Conservation (phyloP, 2,888 invertebrate species). For the Agrochola lychnidis region DNA sequence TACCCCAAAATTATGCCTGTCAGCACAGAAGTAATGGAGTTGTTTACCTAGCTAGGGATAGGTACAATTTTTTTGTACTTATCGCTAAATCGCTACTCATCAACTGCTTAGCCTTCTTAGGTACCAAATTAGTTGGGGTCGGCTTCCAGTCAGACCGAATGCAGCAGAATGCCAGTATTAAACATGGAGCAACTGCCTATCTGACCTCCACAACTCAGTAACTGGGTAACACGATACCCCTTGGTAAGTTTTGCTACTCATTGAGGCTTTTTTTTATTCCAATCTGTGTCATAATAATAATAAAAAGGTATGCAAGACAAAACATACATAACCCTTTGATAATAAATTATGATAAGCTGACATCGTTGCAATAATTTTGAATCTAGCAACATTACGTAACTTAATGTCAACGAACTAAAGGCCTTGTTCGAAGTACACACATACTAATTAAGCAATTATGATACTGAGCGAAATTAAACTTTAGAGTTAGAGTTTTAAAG, state of each 20-base stretch:
- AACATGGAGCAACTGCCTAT: no score
- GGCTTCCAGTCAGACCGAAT: background rate
- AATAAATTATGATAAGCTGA: constrained; percentile 22
- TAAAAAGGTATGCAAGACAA: background rate
- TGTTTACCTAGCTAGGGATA: no score
- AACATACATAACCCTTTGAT: constrained; percentile 8
- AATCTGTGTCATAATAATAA: background rate
- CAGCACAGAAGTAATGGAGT: no score
- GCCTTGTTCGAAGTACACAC: constrained; percentile 39
- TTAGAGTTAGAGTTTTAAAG: rapidly evolving
- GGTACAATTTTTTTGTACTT: no score
- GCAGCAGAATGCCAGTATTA: background rate
- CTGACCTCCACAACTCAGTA: no score
- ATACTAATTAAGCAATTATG: background rate
- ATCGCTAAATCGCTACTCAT: background rate
- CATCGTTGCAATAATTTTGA: constrained; percentile 25
- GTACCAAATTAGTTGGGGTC: background rate
- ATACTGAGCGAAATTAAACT: constrained; percentile 1
- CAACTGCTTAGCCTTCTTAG: background rate
- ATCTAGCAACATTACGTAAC: constrained; percentile 41
- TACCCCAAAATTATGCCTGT: no score
- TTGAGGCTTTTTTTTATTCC: background rate
- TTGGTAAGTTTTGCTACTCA: no score
- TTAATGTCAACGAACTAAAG: constrained; percentile 52
- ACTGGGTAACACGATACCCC: no score